Conservation (phyloP, 2,797 vertebrate species). For the Brachymystax lenok region DNA sequence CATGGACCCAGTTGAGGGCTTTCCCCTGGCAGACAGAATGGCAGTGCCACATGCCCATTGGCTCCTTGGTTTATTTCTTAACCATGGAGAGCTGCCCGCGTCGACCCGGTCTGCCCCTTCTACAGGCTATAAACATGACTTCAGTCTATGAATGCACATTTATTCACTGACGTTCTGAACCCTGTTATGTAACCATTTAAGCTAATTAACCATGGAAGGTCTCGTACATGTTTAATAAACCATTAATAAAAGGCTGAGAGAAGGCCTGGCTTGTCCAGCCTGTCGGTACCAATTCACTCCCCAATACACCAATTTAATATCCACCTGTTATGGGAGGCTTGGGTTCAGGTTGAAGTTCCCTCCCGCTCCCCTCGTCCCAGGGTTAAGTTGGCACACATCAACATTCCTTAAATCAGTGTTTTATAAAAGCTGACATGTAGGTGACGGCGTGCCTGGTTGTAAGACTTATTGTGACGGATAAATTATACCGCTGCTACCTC, state of each 20-base stretch:
- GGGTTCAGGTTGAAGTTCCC: neutral
- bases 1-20: too few species aligned
- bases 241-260: constrained; percentile 16
- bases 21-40: constrained; percentile 43
- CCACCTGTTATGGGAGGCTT: constrained; percentile 48
- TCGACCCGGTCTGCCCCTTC: constrained; percentile 22
- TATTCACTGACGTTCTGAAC: constrained; percentile 31
- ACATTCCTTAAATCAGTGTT: constrained; percentile 32
- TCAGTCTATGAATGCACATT: constrained; percentile 5
- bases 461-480: neutral
- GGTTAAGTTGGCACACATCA: constrained; percentile 43
- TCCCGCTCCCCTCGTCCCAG: constrained; percentile 34
- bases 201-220: constrained; percentile 16
- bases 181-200: constrained; percentile 23
- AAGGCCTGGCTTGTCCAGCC: neutral
- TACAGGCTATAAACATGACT: constrained; percentile 15
- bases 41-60: constrained; percentile 41
- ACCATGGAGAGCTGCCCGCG: constrained; percentile 30
- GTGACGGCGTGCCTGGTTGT: constrained; percentile 12
- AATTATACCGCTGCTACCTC: neutral
- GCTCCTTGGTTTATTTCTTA: constrained; percentile 50
- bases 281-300: constrained; percentile 19
- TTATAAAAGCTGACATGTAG: constrained; percentile 46
- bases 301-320: constrained; percentile 38
- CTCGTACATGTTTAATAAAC: constrained; percentile 12